phyloP scores from a whole-genome alignment of 2,113 vertebrate species.

The Nettapus auritus region DNA sequence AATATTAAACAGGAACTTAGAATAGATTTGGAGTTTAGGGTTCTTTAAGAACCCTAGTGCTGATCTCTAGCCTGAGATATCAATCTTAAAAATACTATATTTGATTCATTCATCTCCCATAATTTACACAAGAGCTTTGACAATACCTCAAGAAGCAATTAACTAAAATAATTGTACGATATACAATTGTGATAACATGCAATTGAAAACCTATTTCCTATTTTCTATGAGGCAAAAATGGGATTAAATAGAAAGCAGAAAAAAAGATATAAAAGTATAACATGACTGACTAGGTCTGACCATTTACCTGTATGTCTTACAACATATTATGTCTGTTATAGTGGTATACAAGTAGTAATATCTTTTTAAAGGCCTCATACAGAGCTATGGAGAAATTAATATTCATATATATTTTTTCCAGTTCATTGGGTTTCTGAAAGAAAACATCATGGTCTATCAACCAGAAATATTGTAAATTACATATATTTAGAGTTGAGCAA shows the following conservation, averaged over 20 bases:
- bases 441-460: not conserved
- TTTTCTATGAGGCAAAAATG: not conserved
- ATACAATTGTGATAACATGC: not conserved
- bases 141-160: conserved; percentile 2
- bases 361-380: not conserved
- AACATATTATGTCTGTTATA: not conserved
- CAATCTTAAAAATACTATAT: not conserved
- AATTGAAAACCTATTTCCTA: not conserved
- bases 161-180: not conserved
- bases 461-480: not conserved
- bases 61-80: not conserved
- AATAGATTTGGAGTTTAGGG: not conserved
- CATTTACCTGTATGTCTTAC: not conserved
- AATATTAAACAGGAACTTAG: not conserved
- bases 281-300: not conserved
- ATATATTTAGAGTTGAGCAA: not conserved
- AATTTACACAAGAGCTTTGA: not conserved
- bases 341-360: not conserved
- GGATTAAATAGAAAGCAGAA: not conserved
- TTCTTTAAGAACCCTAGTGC: conserved; percentile 6
- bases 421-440: not conserved
- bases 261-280: not conserved
- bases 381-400: not conserved
- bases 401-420: not conserved
- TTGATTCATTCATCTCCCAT: not conserved